Base-by-base conservation (phyloP, 2,888 invertebrate genomes). In the Spatulosminthurus flaviceps region DNA sequence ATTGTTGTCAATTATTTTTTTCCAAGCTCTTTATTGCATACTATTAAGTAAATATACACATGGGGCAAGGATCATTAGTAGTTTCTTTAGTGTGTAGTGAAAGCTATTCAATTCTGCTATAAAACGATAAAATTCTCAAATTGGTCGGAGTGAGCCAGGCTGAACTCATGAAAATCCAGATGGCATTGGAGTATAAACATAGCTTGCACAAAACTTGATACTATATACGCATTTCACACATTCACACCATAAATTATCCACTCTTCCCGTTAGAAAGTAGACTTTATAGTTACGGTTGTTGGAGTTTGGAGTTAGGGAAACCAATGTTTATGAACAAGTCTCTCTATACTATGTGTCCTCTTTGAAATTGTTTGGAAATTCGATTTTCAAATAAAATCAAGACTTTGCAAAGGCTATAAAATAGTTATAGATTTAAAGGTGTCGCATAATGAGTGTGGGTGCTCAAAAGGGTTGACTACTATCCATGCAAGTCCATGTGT, bases 281-380 rank as follows among this genome's bases (percentile, higher is more conserved):
- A n/a, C n/a, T n/a, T n/a, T n/a, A n/a, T n/a, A 51, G 16, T 64
- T 64, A 64, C 64, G 21, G 64, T 26, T 22, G 4, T 9, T 22
- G 64, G 24, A 60, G 60, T 21, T 9, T 22, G 64, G 24, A 60
- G 60, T 21, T 21, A 16, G 19, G 21, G 19, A 21, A 60, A 21
- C 19, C 19, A 60, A 60, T 21, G 60, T 60, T 60, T 34, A 4
- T 34, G 34, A 34, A 34, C 34, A 34, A 34, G 34, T 34, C 51
- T 2, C 2, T 13, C 5, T 51, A 51, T n/a, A n/a, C n/a, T n/a
- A n/a, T n/a, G n/a, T 19, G 5, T 51, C 51, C n/a, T n/a, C n/a
- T n/a, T n/a, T n/a, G n/a, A n/a, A n/a, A 51, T 64, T 64, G 64
- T 64, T 64, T 2, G 24, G 16, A 64, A 64, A 64, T 24, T 64